Percentiles rank a stretch among this genome's conserved stretches.
phyloP scores from a whole-genome alignment of 2,888 invertebrate species.

The Xanthia icteritia region DNA sequence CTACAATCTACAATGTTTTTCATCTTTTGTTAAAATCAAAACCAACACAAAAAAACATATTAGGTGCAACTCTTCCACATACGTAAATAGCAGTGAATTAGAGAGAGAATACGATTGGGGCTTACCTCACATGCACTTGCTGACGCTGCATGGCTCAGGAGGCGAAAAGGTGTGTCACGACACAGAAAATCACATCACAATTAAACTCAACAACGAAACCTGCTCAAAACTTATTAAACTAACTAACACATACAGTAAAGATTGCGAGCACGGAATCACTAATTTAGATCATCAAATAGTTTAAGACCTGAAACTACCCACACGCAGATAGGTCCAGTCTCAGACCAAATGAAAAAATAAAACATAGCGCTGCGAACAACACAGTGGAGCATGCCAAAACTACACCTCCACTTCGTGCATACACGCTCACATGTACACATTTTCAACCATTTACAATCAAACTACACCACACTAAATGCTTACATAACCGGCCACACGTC shows the following conservation, averaged over 20 bases:
- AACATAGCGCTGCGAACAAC: too few species aligned
- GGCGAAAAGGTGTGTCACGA: background rate
- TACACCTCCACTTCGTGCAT: too few species aligned
- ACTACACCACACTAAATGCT: too few species aligned
- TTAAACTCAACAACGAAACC: background rate
- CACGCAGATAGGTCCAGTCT: too few species aligned
- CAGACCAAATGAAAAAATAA: too few species aligned
- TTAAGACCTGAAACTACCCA: background rate
- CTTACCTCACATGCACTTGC: too few species aligned
- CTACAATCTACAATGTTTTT: background rate
- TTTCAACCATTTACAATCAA: too few species aligned
- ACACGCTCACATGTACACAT: too few species aligned
- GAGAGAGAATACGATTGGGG: background rate
- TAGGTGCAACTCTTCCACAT: background rate
- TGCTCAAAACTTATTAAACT: background rate
- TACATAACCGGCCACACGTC: too few species aligned
- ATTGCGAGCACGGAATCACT: background rate
- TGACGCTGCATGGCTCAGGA: background rate
- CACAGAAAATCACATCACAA: background rate
- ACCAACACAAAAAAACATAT: background rate
- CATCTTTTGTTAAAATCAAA: background rate
- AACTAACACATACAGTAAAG: background rate
- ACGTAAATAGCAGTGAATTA: background rate
- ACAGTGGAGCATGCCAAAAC: too few species aligned
- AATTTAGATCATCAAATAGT: background rate